Evolutionary conservation across 2,888 invertebrate genomes (phyloP), one percentile per base, ranked within the genome.

Genomic region (Podotricha telesiphe): DNA sequence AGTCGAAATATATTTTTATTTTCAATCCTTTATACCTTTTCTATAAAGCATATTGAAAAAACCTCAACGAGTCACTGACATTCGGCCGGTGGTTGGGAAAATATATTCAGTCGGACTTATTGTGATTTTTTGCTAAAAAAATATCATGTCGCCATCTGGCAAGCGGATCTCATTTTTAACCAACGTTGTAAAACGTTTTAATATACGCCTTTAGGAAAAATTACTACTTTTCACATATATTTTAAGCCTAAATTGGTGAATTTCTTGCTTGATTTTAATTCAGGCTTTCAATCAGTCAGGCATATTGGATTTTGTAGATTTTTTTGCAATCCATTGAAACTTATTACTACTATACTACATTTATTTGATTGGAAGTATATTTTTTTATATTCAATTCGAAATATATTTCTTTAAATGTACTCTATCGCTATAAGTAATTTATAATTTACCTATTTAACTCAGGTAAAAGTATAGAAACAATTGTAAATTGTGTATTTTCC

Each of bases 131-230:
- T 56, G 68, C 55, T 63, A 68, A 68, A 61, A 72, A 72, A 68
- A 28, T 66, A 56, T 65, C 51, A 28, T 34, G 53, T 45, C 67
- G 70, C 61, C 73, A 74, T 74, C 70, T 72, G 73, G 85, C 77
- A 72, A 74, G 78, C 84, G 83, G 77, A 66, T 75, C 76, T 78
- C 80, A 79, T 81, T 85, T 84, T 82, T 80, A 85, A 82, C 75
- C 64, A 65, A 64, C 66, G 66, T 62, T 66, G 68, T 71, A 71
- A 66, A 71, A 66, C 69, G 48, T 45, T 65, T 45, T 56, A 55
- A 68, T 65, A 71, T 71, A 55, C 34, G 40, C 37, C 61, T 61
- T 45, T 59, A 45, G 51, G 40, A 50, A 67, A 67, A 67, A 67
- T 50, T 58, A 50, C 56, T 48, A 58, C 45, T 59, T 20, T 61